Evolutionary conservation across 2,888 invertebrate genomes (phyloP), one percentile per base, ranked within the genome.

Genomic region (Copidosoma aretas): DNA sequence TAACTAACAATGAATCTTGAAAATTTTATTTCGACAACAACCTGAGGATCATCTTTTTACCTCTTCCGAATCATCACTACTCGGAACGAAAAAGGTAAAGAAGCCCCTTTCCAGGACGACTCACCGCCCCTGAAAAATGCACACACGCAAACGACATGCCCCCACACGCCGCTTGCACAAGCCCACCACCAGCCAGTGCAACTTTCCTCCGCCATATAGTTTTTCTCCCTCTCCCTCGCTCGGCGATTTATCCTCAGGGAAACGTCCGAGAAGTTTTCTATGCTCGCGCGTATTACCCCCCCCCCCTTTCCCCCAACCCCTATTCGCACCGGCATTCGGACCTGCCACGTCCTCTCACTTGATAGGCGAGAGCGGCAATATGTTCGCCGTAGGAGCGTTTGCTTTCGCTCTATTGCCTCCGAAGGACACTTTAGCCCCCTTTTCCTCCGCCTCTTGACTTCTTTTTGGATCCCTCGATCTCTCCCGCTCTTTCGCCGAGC

Each of bases 351-450:
- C 43, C 56, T 24, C 53, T 56, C 53, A n/a, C 63, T 51, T 58
- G 49, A 56, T 41, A 54, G 60, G 43, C 22, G 62, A 58, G 67
- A 32, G 43, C 43, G 43, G 73, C 76, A 76, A 78, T 78, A 78
- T 77, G 78, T 74, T 75, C 76, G 71, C 73, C 74, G 74, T 74
- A 73, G 72, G 73, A 71, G 75, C 76, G 78, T 77, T 77, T 77
- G 77, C 76, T 75, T 67, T 73, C 77, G 78, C 78, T 77, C 79
- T 80, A 81, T 81, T 80, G 80, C 78, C 75, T 81, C 75, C 75
- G 74, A 81, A 80, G 80, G 80, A 79, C 77, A 76, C 74, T 76
- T 75, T 75, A 73, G 74, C 66, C 72, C 59, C 75, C 68, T 62
- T 71, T 5, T 49, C 49, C 19, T 19, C 22, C 19, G 8, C 52